Base-by-base conservation (phyloP, 1,140 invertebrate genomes). In the Drosophila rhopaloa region DNA sequence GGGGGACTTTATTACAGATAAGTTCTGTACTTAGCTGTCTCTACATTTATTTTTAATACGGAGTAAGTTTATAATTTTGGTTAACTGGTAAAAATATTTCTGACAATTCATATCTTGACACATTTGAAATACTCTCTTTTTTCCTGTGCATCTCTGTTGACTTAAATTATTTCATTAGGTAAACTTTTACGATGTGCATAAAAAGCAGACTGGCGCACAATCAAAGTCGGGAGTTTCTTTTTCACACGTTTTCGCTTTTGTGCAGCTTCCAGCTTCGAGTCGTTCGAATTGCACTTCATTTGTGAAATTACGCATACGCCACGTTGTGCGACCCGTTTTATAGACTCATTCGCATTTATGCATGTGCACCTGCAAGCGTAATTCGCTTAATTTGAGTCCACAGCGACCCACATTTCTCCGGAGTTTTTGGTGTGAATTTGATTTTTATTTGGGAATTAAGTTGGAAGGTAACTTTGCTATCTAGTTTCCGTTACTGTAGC, bases 231-330 rank as follows among this genome's bases (percentile, higher is more conserved):
- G 46, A 58, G 77, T 58, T 54, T 60, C 47, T 24, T 54, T 54
- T 76, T 70, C 51, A 54, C 78, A 76, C 63, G 60, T 78, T 71
- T 79, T 51, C 46, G 46, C 44, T 44, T 59, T 44, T 41, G 48
- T 13, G 41, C 59, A 48, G 50, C 50, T 48, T 68, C 50, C 63
- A 71, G 63, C 77, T 74, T 75, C 46, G 67, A 47, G 79, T 62
- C 77, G 37, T 48, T 58, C 48, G 58, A 56, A 61, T 62, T 66
- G 74, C 60, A 70, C 47, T 74, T 76, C 53, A 79, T 72, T 86
- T 74, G 27, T 38, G 50, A 81, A 71, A 76, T 81, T 88, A 76
- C 83, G 79, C 84, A 83, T 86, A 82, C 81, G 81, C 56, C 81
- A 43, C 47, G 56, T 57, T 56, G 72, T 24, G 54, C 56, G 53